A percentile compares a stretch with the other conserved stretches of the same genome.
Conservation (phyloP, 2,797 vertebrate species). For the Poeciliopsis gracilis region DNA sequence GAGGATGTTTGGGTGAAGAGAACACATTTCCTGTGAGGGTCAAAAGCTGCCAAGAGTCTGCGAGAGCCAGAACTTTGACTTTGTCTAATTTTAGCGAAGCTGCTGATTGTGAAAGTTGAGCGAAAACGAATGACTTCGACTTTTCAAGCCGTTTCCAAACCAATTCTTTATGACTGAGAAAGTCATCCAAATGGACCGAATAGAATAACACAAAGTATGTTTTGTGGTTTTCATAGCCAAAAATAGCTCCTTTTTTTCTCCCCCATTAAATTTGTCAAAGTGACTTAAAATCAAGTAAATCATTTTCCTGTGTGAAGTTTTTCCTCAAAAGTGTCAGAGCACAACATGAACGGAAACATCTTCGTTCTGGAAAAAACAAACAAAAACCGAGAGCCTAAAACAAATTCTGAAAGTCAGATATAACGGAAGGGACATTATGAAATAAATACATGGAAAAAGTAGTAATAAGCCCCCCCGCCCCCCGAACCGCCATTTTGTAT, state of each 20-base stretch:
- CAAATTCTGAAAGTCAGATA: neutral
- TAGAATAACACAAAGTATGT: neutral
- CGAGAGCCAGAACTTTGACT: conserved; percentile 35
- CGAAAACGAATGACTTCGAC: neutral
- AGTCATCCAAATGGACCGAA: neutral
- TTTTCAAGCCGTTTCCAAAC: neutral
- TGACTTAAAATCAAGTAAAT: neutral
- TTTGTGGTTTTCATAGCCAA: neutral
- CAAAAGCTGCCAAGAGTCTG: conserved; percentile 26
- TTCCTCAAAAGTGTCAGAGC: neutral
- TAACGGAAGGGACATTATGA: neutral
- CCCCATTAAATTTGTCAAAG: neutral
- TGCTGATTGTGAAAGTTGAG: neutral
- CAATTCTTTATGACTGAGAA: neutral
- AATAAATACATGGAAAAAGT: too few relatives aligned
- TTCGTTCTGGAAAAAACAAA: neutral
- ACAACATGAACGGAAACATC: neutral
- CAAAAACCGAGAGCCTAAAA: neutral
- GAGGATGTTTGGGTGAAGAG: conserved; percentile 63
- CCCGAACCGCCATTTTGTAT: too few relatives aligned
- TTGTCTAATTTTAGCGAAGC: conserved; percentile 3
- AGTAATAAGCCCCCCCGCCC: too few relatives aligned
- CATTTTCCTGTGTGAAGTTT: neutral
- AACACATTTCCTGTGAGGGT: conserved; percentile 53
- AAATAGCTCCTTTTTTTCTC: neutral